These are phyloP conservation scores for Antheraea pernyi DNA, from an alignment of 1,140 invertebrate genomes.

Conservation along the genomic window DNA sequence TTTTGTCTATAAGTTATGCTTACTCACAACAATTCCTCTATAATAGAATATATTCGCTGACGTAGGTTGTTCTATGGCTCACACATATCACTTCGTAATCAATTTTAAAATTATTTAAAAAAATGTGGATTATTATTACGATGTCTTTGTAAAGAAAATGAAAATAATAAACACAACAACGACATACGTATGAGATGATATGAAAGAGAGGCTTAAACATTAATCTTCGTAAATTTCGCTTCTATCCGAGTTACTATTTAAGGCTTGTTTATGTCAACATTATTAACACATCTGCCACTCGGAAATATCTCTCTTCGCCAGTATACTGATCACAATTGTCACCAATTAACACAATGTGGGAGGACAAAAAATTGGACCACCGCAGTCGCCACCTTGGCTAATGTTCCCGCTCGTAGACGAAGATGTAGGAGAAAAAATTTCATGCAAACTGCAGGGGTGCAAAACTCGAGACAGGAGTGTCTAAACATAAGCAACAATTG, in stretches of 20 bases:
- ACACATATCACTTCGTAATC: no score
- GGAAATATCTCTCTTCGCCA: constrained; percentile 70
- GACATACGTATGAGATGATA: neutral
- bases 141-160: no score
- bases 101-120: no score
- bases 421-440: constrained; percentile 41
- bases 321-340: constrained; percentile 70
- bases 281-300: constrained; percentile 50
- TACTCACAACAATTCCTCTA: no score
- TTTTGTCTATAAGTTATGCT: no score
- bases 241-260: neutral
- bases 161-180: neutral
- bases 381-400: constrained; percentile 68
- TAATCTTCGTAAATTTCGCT: neutral
- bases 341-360: constrained; percentile 65
- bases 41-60: no score
- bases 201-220: neutral
- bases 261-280: constrained; percentile 24
- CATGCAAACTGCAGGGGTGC: constrained; percentile 57
- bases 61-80: no score
- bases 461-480: constrained; percentile 49
- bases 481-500: constrained; percentile 45
- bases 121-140: no score
- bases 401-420: constrained; percentile 68
- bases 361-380: constrained; percentile 67